A percentile compares a stretch with the other conserved stretches of the same genome.
Conservation (phyloP, 2,113 vertebrate genomes). For the Tetrao urogallus region DNA sequence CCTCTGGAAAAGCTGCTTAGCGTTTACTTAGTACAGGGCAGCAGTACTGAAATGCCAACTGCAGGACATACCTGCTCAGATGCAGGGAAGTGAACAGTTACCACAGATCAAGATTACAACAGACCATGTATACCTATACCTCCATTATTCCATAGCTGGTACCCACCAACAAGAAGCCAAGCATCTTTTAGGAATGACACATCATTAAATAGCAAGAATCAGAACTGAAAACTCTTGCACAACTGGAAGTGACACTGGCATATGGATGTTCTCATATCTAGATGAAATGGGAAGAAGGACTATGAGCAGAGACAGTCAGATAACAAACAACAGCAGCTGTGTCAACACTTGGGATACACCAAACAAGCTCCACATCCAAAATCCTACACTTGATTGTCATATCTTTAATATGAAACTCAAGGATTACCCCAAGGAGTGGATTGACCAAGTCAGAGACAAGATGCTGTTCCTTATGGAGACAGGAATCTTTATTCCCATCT, state of each 20-base stretch:
- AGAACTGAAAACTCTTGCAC: background rate
- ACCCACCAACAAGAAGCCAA: background rate
- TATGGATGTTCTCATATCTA: background rate
- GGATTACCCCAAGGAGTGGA: background rate
- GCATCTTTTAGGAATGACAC: background rate
- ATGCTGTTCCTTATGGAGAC: background rate
- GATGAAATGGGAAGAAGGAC: background rate
- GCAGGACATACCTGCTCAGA: background rate
- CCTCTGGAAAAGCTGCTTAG: background rate
- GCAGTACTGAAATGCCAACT: background rate
- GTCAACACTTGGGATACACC: background rate
- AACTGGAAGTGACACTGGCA: background rate
- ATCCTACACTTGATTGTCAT: accelerated
- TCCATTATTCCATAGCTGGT: background rate
- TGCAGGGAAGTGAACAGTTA: background rate
- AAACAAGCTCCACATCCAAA: background rate
- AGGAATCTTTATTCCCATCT: background rate
- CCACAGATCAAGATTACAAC: background rate
- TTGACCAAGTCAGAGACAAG: accelerated
- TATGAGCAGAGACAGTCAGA: accelerated
- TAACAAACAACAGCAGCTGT: accelerated
- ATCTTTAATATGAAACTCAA: background rate
- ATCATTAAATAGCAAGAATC: background rate
- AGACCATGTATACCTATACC: background rate
- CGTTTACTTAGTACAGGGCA: background rate